Evolutionary conservation across 2,888 invertebrate genomes (phyloP).

Genomic region (Fissipunctia ypsillon): DNA sequence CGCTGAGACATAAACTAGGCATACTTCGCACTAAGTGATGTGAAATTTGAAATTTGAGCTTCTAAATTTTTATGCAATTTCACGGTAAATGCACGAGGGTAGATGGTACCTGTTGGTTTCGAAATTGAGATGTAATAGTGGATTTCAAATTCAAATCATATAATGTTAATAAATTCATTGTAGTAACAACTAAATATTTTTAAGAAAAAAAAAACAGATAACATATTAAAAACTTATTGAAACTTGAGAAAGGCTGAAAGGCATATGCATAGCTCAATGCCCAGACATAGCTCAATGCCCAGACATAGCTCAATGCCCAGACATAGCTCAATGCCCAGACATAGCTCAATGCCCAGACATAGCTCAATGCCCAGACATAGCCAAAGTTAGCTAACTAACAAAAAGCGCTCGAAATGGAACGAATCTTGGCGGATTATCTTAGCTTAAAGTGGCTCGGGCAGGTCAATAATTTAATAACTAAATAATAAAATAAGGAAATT

Average conservation of each 20-base stretch:
- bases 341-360: neutral
- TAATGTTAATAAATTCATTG: neutral
- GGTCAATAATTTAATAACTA: neutral
- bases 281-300: neutral
- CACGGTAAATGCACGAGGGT: neutral
- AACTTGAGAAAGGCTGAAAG: neutral
- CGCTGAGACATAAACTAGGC: no score
- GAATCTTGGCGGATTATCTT: neutral
- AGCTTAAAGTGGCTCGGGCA: neutral
- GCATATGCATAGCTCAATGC: neutral
- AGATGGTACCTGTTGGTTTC: neutral
- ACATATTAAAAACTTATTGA: neutral
- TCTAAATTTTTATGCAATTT: neutral
- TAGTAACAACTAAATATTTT: neutral
- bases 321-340: neutral
- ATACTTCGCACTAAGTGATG: conserved; percentile 12
- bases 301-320: neutral
- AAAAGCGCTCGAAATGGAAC: neutral
- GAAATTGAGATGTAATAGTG: neutral
- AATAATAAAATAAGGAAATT: neutral
- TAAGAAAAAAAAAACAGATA: neutral
- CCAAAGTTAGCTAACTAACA: neutral
- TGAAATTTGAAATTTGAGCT: conserved; percentile 26
- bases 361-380: neutral
- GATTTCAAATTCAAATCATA: neutral